phyloP scores from a whole-genome alignment of 2,888 invertebrate genomes.

The Ferdinandea cuprea region DNA sequence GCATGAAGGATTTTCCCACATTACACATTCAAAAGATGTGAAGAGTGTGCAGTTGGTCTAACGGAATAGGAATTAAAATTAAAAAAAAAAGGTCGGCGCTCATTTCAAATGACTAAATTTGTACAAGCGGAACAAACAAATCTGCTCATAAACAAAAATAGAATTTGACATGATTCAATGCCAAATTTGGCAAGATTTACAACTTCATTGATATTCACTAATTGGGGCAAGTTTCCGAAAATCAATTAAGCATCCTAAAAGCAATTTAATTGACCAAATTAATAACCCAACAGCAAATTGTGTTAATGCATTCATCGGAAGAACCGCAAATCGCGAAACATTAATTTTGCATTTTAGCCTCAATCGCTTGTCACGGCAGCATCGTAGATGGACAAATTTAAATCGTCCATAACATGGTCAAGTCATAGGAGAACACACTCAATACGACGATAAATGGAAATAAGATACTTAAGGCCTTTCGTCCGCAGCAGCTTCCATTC shows the following conservation, averaged over 20 bases:
- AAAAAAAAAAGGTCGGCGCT: no score
- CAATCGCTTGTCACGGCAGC: constrained; percentile 20
- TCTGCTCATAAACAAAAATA: no score
- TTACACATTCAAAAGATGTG: background rate
- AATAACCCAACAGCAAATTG: constrained; percentile 24
- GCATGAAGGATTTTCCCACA: constrained; percentile 41
- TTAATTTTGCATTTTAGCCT: constrained; percentile 30
- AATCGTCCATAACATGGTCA: constrained; percentile 41
- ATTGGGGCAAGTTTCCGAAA: constrained; percentile 36
- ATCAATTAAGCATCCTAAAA: constrained; percentile 49
- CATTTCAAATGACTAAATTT: no score
- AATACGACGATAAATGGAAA: constrained; percentile 60
- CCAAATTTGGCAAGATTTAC: constrained; percentile 9
- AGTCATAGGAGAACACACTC: constrained; percentile 43
- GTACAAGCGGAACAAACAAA: no score
- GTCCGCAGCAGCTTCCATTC: constrained; percentile 65
- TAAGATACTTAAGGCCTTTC: constrained; percentile 55
- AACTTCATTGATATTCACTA: constrained; percentile 47
- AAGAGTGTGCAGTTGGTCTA: background rate
- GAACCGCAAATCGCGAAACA: constrained; percentile 48
- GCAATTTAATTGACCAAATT: constrained; percentile 49
- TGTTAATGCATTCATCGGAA: constrained; percentile 54
- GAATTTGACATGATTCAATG: no score
- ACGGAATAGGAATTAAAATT: no score
- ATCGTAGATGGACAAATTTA: constrained; percentile 51